Evolutionary conservation across 2,113 vertebrate genomes (phyloP).

Genomic region (Sebastes schlegelii): DNA sequence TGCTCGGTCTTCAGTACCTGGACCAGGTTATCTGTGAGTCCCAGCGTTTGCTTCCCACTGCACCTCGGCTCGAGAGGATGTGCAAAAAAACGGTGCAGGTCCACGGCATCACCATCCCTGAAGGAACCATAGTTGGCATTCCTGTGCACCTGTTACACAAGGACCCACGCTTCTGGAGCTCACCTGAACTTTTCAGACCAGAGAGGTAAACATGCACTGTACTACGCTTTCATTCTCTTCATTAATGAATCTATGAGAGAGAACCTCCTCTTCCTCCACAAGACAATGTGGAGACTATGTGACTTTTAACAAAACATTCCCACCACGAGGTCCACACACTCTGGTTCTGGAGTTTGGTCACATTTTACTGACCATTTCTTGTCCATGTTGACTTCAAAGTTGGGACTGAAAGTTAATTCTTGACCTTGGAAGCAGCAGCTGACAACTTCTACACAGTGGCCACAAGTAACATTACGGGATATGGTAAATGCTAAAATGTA

Average conservation of each 20-base stretch:
- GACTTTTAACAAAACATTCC: neutral
- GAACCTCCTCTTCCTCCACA: too few relatives aligned
- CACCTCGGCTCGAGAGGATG: conserved; percentile 66
- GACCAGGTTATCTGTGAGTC: conserved; percentile 72
- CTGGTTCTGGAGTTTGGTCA: neutral
- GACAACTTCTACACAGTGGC: neutral
- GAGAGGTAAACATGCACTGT: conserved; percentile 62
- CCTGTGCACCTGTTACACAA: conserved; percentile 53
- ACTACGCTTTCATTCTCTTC: neutral
- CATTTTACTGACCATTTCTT: neutral
- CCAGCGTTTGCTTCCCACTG: conserved; percentile 56
- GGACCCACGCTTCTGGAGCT: conserved; percentile 71
- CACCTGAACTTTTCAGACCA: conserved; percentile 70
- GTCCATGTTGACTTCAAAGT: too few relatives aligned
- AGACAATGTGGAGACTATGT: neutral
- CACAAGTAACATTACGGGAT: neutral
- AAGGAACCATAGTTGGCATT: conserved; percentile 53
- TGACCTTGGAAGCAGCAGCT: too few relatives aligned
- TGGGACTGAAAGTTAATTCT: too few relatives aligned
- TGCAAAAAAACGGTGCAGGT: conserved; percentile 70
- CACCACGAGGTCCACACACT: neutral
- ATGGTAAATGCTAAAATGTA: neutral
- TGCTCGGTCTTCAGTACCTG: conserved; percentile 68
- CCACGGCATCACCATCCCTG: conserved; percentile 66
- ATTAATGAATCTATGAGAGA: neutral